phyloP scores from a whole-genome alignment of 2,113 vertebrate genomes.

The Rhinoderma darwinii region DNA sequence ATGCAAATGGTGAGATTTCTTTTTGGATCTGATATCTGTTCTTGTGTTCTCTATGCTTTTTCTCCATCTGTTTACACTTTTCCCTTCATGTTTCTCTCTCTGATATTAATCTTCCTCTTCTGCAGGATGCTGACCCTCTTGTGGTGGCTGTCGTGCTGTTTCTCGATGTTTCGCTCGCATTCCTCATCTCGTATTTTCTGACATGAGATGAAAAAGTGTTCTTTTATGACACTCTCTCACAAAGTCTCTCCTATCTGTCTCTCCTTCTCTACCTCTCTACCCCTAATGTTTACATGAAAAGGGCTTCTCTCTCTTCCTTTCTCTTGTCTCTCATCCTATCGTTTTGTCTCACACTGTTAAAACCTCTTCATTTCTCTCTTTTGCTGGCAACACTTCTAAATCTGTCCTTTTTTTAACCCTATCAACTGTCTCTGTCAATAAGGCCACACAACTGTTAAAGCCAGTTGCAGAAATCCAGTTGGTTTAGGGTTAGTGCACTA shows the following conservation, averaged over 20 bases:
- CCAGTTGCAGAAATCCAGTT: neutral
- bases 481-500: neutral
- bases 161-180: slow-evolving; percentile 56
- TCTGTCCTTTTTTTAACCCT: neutral
- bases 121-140: slow-evolving; percentile 59
- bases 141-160: slow-evolving; percentile 60
- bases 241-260: slow-evolving; percentile 31
- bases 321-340: slow-evolving; percentile 40
- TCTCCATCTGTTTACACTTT: neutral
- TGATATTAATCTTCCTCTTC: slow-evolving; percentile 48
- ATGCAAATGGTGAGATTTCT: slow-evolving; percentile 54
- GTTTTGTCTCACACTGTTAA: neutral
- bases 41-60: neutral
- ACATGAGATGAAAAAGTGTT: slow-evolving; percentile 58
- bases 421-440: neutral
- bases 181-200: slow-evolving; percentile 59
- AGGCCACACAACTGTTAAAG: neutral
- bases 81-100: neutral
- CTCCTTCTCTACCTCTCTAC: slow-evolving; percentile 58
- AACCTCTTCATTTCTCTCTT: slow-evolving; percentile 4
- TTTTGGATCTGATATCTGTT: neutral
- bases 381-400: slow-evolving; percentile 19
- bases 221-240: slow-evolving; percentile 32
- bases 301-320: slow-evolving; percentile 56
- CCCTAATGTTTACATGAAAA: slow-evolving; percentile 60